Percentiles rank a stretch among this genome's conserved stretches.
phyloP scores from a whole-genome alignment of 2,797 vertebrate species.

The Siniperca obscura region DNA sequence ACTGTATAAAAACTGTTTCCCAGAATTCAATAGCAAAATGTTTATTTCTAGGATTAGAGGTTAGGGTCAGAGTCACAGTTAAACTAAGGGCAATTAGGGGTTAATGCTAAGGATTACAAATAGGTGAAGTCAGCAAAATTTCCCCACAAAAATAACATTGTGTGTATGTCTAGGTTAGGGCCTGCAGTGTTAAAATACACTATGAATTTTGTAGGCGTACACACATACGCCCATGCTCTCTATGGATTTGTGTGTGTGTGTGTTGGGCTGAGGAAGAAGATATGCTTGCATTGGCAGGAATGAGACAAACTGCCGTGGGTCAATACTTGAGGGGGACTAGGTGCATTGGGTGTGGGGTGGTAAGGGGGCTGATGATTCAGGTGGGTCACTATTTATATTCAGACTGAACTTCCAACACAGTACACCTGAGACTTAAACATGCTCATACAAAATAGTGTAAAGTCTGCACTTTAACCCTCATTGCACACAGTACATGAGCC shows the following conservation, averaged over 20 bases:
- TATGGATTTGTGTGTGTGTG: constrained; percentile 39
- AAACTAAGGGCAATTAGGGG: not conserved
- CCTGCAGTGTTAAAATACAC: constrained; percentile 25
- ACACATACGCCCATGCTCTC: constrained; percentile 19
- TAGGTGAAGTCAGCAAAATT: not conserved
- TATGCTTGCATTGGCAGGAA: constrained; percentile 76
- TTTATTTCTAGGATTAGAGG: not conserved
- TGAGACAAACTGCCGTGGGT: constrained; percentile 76
- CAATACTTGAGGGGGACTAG: constrained; percentile 66
- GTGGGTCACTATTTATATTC: constrained; percentile 73
- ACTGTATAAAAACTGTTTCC: not conserved
- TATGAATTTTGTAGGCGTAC: constrained; percentile 11
- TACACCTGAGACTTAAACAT: constrained; percentile 73
- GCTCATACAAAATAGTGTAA: constrained; percentile 68
- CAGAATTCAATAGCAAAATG: not conserved
- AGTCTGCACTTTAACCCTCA: constrained; percentile 71
- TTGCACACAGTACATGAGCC: constrained; percentile 34
- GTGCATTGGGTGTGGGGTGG: constrained; percentile 25
- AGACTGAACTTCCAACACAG: constrained; percentile 69
- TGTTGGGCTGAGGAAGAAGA: constrained; percentile 55
- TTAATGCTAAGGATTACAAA: constrained; percentile 10
- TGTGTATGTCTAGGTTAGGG: not conserved
- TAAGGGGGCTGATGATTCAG: constrained; percentile 59
- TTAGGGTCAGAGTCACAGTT: not conserved
- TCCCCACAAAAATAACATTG: not conserved